Conservation (phyloP, 2,888 invertebrate species). For the Harpagoxenus sublaevis region DNA sequence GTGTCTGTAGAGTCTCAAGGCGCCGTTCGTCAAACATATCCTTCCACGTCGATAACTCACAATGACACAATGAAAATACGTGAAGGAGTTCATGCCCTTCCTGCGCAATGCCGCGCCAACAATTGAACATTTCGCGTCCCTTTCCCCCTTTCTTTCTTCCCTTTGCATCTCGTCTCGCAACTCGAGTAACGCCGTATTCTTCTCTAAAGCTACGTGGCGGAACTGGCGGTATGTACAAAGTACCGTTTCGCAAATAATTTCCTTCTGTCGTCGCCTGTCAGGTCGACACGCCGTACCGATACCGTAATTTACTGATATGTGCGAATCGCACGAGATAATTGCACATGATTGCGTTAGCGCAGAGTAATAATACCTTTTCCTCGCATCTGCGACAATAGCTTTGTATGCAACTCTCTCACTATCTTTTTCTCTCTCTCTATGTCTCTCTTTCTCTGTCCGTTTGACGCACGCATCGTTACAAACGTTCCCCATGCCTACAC, state of each 20-base stretch:
- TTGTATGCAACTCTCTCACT: neutral
- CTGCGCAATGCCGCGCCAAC: neutral
- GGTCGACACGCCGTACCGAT: neutral
- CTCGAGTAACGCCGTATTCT: neutral
- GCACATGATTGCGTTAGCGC: neutral
- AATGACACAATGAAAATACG: neutral
- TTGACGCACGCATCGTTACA: neutral
- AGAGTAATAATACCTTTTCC: conserved; percentile 5
- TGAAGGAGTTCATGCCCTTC: neutral
- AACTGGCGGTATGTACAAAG: neutral
- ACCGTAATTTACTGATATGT: conserved; percentile 13
- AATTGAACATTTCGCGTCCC: neutral
- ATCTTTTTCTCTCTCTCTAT: neutral
- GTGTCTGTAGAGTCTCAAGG: neutral
- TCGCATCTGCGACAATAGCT: neutral
- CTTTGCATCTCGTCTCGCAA: neutral
- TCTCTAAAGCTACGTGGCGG: neutral
- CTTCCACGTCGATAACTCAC: neutral
- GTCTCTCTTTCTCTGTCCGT: neutral
- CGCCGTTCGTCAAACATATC: neutral
- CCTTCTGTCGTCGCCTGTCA: neutral
- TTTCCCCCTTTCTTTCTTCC: neutral
- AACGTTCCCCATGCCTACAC: conserved; percentile 42
- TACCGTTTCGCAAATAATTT: neutral
- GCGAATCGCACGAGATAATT: conserved; percentile 17